phyloP scores from a whole-genome alignment of 2,888 invertebrate genomes.

The Latheticus oryzae region DNA sequence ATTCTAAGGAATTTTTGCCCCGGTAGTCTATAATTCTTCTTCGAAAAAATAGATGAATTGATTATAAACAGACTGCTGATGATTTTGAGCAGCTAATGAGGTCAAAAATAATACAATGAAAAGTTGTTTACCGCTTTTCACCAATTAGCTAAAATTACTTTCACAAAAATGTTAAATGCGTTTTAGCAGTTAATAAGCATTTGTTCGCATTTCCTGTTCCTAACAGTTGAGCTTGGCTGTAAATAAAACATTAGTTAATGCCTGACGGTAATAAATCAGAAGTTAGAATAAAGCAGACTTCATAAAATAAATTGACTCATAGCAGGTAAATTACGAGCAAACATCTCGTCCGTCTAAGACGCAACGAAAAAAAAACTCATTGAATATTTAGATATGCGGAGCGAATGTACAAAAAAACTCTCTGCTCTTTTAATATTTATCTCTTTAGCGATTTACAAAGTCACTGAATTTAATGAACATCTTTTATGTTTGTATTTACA shows the following conservation, averaged over 20 bases:
- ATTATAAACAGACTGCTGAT: too few relatives aligned
- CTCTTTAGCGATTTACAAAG: constrained; percentile 56
- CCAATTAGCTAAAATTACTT: too few relatives aligned
- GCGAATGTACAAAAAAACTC: constrained; percentile 34
- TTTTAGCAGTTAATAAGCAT: too few relatives aligned
- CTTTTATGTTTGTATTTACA: constrained; percentile 60
- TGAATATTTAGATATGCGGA: constrained; percentile 41
- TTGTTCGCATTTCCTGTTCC: too few relatives aligned
- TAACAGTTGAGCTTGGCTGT: too few relatives aligned
- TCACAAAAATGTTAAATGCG: too few relatives aligned
- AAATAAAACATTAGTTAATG: constrained; percentile 7
- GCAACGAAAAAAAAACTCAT: constrained; percentile 34
- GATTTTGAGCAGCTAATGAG: too few relatives aligned
- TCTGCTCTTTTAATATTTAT: constrained; percentile 57
- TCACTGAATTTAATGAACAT: constrained; percentile 61
- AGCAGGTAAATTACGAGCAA: constrained; percentile 35
- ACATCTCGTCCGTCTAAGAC: constrained; percentile 36
- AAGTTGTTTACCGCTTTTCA: too few relatives aligned
- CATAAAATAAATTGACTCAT: constrained; percentile 34
- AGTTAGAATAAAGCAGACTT: constrained; percentile 4
- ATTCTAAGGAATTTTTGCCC: too few relatives aligned
- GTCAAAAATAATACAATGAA: too few relatives aligned
- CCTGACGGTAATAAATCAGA: constrained; percentile 6
- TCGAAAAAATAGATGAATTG: too few relatives aligned
- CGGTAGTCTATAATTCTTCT: too few relatives aligned